Conservation (phyloP, 2,888 invertebrate genomes). For the Andricus quercusramuli region DNA sequence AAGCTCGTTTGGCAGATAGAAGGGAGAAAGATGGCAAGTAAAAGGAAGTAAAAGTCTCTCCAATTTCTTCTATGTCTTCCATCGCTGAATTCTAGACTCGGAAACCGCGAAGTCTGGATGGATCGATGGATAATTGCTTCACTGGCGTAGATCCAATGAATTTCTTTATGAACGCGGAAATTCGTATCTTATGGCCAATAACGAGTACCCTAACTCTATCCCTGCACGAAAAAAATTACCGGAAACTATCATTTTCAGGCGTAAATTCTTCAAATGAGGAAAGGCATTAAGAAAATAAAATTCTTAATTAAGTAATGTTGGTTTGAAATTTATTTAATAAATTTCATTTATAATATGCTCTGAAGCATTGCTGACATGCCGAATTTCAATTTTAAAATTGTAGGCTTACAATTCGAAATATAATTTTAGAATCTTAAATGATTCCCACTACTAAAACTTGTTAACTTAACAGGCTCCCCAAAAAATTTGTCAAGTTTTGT, state of each 20-base stretch:
- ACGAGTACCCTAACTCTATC: background rate
- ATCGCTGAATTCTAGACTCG: constrained; percentile 16
- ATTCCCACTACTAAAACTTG: too few species aligned
- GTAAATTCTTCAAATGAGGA: too few species aligned
- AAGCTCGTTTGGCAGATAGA: constrained; percentile 38
- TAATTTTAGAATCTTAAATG: too few species aligned
- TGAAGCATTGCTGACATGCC: too few species aligned
- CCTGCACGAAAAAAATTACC: background rate
- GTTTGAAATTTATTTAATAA: too few species aligned
- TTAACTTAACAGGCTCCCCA: too few species aligned
- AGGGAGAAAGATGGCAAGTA: constrained; percentile 20
- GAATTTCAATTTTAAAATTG: too few species aligned
- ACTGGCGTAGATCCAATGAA: constrained; percentile 39
- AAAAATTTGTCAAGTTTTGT: too few species aligned
- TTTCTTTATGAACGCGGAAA: constrained; percentile 13
- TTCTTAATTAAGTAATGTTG: too few species aligned
- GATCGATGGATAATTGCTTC: constrained; percentile 35
- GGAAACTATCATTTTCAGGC: background rate
- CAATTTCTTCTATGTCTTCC: constrained; percentile 35
- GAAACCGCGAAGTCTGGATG: constrained; percentile 31
- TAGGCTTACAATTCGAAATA: too few species aligned
- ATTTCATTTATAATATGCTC: too few species aligned
- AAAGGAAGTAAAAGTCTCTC: constrained; percentile 6
- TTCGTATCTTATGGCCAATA: constrained; percentile 28
- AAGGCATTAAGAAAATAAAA: too few species aligned